Conservation (phyloP, 2,797 vertebrate species). For the Champsocephalus gunnari region DNA sequence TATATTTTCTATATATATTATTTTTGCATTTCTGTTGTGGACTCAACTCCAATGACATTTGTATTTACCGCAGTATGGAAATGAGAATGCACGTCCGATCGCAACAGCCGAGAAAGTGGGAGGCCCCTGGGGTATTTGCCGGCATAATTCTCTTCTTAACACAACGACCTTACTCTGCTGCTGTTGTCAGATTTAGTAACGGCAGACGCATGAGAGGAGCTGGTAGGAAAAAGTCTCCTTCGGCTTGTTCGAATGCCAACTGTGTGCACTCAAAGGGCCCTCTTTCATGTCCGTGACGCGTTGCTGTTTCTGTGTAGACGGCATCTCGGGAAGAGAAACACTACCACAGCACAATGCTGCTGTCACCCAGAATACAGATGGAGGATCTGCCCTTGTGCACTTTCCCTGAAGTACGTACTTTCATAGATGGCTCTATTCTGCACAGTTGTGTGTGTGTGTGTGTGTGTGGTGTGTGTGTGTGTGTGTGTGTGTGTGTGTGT, state of each 20-base stretch:
- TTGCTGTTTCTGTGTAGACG: constrained; percentile 65
- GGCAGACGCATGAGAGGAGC: constrained; percentile 62
- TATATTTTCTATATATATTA: constrained; percentile 19
- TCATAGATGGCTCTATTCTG: constrained; percentile 70
- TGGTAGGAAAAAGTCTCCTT: constrained; percentile 68
- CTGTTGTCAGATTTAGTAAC: constrained; percentile 79
- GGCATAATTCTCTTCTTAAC: constrained; percentile 80
- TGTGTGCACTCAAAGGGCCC: constrained; percentile 57
- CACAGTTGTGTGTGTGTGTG: constrained; percentile 46
- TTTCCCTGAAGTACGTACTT: constrained; percentile 72
- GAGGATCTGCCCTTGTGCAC: constrained; percentile 78
- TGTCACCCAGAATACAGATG: constrained; percentile 80
- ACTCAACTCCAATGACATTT: constrained; percentile 51
- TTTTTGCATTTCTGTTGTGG: constrained; percentile 19
- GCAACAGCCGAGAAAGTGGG: constrained; percentile 53
- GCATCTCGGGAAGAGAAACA: constrained; percentile 66
- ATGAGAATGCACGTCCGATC: constrained; percentile 47
- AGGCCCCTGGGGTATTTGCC: constrained; percentile 68
- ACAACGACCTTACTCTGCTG: constrained; percentile 72
- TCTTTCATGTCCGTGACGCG: constrained; percentile 70
- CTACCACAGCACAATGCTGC: constrained; percentile 62
- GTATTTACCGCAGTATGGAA: constrained; percentile 46
- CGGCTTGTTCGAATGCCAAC: constrained; percentile 66
- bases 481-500: constrained; percentile 52
- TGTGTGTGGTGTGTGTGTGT: neutral